A percentile compares a stretch with the other conserved stretches of the same genome.
phyloP scores from a whole-genome alignment of 2,888 invertebrate genomes.

The Perithous albicinctus region DNA sequence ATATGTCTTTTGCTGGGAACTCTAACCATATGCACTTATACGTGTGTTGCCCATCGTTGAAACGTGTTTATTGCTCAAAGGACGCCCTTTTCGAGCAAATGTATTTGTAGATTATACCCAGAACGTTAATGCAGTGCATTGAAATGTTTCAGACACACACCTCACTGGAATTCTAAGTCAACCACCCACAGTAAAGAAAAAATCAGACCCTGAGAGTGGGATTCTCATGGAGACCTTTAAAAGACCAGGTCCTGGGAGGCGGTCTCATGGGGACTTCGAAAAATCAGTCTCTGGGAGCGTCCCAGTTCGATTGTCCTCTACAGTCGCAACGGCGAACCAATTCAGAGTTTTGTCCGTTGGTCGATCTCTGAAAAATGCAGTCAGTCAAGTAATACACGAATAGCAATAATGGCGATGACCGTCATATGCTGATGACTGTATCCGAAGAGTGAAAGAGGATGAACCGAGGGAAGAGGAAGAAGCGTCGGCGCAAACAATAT shows the following conservation, averaged over 20 bases:
- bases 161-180: slow-evolving; percentile 9
- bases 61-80: slow-evolving; percentile 6
- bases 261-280: too few relatives aligned
- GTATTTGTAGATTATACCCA: neutral
- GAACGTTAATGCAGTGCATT: neutral
- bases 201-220: too few relatives aligned
- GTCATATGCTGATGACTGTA: neutral
- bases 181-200: neutral
- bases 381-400: neutral
- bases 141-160: neutral
- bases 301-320: too few relatives aligned
- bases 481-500: slow-evolving; percentile 27
- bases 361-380: neutral
- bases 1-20: neutral
- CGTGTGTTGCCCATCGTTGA: neutral
- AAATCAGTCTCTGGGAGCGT: too few relatives aligned
- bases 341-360: neutral
- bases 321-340: too few relatives aligned
- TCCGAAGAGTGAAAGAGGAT: neutral
- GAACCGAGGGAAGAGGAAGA: slow-evolving; percentile 3
- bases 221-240: too few relatives aligned
- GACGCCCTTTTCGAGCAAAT: neutral
- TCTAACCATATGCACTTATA: neutral
- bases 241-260: too few relatives aligned
- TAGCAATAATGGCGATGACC: slow-evolving; percentile 7